Evolutionary conservation across 2,113 vertebrate genomes (phyloP), one percentile per base, ranked within the genome.

Genomic region (Barbus barbus): DNA sequence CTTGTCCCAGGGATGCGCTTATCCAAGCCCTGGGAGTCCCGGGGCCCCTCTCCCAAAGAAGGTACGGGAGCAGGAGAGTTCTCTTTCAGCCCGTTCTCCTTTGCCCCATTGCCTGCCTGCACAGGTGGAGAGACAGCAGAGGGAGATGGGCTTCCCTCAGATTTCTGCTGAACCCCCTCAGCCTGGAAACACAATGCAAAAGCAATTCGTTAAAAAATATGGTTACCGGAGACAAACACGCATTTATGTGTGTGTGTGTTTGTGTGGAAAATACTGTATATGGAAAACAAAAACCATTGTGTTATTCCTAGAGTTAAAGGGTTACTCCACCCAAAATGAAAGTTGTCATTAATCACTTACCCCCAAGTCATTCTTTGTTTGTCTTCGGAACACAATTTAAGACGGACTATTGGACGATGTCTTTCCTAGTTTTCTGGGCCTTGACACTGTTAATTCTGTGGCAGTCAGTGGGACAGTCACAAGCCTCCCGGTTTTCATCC

Each of bases 1-100:
- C 97, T 98, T 95, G 95, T 97, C 94, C 97, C 96, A 92, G 96
- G 93, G 91, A 97, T 96, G 89, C 94, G 94, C 90, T 95, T 95
- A 92, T 96, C 95, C 93, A 96, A 95, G 94, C 93, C 94, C 87
- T 94, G 95, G 84, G 91, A 89, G 92, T 97, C 96, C 92, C 94
- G 95, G 92, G 95, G 94, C 85, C 95, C 96, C 18, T 93, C 95
- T 24, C 90, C 92, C 69, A 93, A 90, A 85, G 92, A 94, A 72
- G 89, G 85, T 87, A 89, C 91, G 65, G 92, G 91, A 90, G 87
- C 77, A 38, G 90, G 48, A 81, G 87, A 48, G 83, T 83, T 41
- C 44, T 94, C 91, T 84, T 94, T 96, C 51, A 95, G 86, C 73
- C 95, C 96, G 13, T 95, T 96, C 92, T 97, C 95, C 92, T 94